Evolutionary conservation across 2,888 invertebrate species (phyloP).

Genomic region (Ichneumoninae sp.): DNA sequence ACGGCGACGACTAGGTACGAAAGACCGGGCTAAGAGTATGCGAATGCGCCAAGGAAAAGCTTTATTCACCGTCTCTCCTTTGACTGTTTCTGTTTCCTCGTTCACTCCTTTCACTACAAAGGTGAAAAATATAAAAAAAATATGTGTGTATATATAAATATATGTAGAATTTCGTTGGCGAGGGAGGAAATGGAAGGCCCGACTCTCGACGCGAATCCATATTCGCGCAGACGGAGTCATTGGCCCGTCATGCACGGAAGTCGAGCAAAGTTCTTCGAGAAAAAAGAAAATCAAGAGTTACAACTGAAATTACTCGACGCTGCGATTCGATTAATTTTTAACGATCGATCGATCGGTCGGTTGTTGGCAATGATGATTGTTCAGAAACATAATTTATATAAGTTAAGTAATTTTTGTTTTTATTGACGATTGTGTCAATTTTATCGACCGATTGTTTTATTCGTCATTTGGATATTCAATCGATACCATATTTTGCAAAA

Average conservation of each 20-base stretch:
- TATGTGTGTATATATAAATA: background rate
- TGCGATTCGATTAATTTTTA: background rate
- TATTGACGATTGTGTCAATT: too few species aligned
- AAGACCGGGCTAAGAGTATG: conserved; percentile 10
- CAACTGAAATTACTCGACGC: background rate
- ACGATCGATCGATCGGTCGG: background rate
- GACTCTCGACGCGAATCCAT: conserved; percentile 3
- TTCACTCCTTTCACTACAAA: conserved; percentile 29
- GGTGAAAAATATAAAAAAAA: conserved; percentile 13
- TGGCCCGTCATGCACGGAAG: background rate
- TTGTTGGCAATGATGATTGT: too few species aligned
- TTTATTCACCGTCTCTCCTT: conserved; percentile 20
- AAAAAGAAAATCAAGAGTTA: background rate
- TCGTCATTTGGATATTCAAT: too few species aligned
- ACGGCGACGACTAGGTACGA: conserved; percentile 12
- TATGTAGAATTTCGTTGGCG: conserved; percentile 4
- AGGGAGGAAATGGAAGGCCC: background rate
- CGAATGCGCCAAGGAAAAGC: conserved; percentile 36
- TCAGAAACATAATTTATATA: too few species aligned
- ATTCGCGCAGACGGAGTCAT: conserved; percentile 20
- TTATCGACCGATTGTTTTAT: too few species aligned
- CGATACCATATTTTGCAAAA: too few species aligned
- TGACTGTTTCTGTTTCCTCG: conserved; percentile 20
- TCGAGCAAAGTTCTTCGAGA: background rate
- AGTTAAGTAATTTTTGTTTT: too few species aligned